Evolutionary conservation across 2,888 invertebrate species (phyloP).

Genomic region (Psylliodes chrysocephalus): DNA sequence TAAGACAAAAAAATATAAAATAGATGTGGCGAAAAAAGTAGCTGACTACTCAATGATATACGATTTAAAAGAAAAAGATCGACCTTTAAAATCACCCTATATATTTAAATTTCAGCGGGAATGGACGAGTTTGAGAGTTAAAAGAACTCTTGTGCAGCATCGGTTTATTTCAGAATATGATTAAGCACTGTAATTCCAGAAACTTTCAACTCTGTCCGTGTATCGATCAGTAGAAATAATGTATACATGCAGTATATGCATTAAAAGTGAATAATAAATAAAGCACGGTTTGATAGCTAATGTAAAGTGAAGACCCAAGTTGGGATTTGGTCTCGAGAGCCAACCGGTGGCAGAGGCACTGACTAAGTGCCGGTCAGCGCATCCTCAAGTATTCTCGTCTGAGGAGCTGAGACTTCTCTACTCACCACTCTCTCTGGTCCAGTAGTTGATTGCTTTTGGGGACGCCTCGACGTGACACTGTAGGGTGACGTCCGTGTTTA

Average conservation of each 20-base stretch:
- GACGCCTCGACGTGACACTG: constrained; percentile 90
- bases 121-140: too few relatives aligned
- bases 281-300: background rate
- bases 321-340: constrained; percentile 15
- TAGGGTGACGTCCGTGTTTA: constrained; percentile 85
- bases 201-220: too few relatives aligned
- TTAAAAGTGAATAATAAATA: constrained; percentile 5
- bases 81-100: too few relatives aligned
- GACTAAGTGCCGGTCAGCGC: constrained; percentile 35
- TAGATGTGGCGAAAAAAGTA: too few relatives aligned
- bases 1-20: too few relatives aligned
- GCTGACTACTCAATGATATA: too few relatives aligned
- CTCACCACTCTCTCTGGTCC: constrained; percentile 90
- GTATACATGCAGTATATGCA: background rate
- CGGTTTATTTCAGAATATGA: too few relatives aligned
- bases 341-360: constrained; percentile 20
- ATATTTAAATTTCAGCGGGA: too few relatives aligned
- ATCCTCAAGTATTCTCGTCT: constrained; percentile 34
- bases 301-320: constrained; percentile 19
- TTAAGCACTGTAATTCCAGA: too few relatives aligned
- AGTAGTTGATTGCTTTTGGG: constrained; percentile 93
- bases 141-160: too few relatives aligned
- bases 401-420: constrained; percentile 41
- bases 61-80: too few relatives aligned
- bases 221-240: background rate